Evolutionary conservation across 2,888 invertebrate genomes (phyloP), one percentile per base, ranked within the genome.

Genomic region (Caprella mutica): DNA sequence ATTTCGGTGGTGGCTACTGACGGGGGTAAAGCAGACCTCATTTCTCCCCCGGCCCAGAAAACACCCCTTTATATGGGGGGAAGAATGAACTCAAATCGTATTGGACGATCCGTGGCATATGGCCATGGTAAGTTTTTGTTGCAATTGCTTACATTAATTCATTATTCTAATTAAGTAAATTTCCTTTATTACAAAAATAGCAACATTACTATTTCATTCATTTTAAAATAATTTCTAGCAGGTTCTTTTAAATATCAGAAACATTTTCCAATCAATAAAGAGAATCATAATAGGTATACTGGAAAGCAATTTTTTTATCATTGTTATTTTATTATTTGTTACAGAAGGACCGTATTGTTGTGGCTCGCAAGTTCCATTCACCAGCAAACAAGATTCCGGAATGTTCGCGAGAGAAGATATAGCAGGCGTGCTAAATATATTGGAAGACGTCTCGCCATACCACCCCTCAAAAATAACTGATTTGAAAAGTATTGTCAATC

Each of bases 331-430:
- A 12, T 23, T 17, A 17, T 29, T n/a, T 17, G 5, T 27, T 5
- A n/a, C 56, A 63, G 63, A 35, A 21, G 56, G 57, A 52, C 63
- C 59, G 2, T 29, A 59, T 9, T 63, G 63, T 53, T 63, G 63
- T 27, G 63, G 63, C 6, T 63, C 63, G 5, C 52, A 48, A 21
- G 59, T 63, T 19, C 63, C 59, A 17, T 63, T 59, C 59, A 57
- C 52, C 9, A 51, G 57, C 9, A 50, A 39, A 2, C 59, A 53
- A 14, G 56, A 54, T n/a, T 53, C 59, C 5, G 63, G 63, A 5
- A 33, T 48, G n/a, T 48, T 63, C 12, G 59, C 53, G 19, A 56
- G 63, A 12, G 52, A 54, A n/a, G 46, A 46, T 14, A 59, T 56
- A n/a, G 63, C 59, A 30, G 63, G 63, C n/a, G 40, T 63, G 27